Conservation (phyloP, 37 sponge, comb jelly and placozoan species). For the Corticium candelabrum region DNA sequence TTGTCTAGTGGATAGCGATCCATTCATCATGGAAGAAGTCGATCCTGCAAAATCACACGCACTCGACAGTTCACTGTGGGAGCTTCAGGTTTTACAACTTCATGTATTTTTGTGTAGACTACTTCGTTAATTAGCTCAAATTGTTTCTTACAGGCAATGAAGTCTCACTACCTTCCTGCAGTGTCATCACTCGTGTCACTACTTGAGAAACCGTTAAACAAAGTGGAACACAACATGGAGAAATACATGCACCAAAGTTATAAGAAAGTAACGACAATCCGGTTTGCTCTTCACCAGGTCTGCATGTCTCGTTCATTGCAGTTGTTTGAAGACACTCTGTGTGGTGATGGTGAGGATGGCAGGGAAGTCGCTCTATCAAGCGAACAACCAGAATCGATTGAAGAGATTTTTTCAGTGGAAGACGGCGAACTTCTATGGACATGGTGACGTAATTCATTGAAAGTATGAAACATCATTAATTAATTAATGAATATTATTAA, state of each 20-base stretch:
- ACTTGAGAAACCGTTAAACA: slow-evolving; percentile 38
- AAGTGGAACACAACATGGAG: slow-evolving; percentile 37
- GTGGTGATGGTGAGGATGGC: no score
- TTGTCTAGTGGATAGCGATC: slow-evolving; percentile 26
- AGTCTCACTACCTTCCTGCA: slow-evolving; percentile 64
- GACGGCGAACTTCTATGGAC: no score
- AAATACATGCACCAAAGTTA: slow-evolving; percentile 30
- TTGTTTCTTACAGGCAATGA: slow-evolving; percentile 56
- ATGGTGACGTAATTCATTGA: no score
- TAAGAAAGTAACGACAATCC: no score
- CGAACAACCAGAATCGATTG: no score
- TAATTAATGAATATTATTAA: no score
- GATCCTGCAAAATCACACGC: slow-evolving; percentile 75
- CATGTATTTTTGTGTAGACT: not conserved
- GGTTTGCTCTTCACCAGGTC: not conserved
- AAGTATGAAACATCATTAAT: no score
- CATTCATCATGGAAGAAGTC: slow-evolving; percentile 37
- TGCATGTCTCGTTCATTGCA: not conserved
- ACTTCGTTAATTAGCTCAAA: no score
- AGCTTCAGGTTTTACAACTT: slow-evolving; percentile 47
- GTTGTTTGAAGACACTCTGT: slow-evolving; percentile 22
- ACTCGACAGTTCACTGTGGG: slow-evolving; percentile 95
- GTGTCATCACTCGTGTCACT: slow-evolving; percentile 37
- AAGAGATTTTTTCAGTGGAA: no score
- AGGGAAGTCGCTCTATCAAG: no score